Conservation (phyloP, 2,113 vertebrate genomes). For the Nestor notabilis region DNA sequence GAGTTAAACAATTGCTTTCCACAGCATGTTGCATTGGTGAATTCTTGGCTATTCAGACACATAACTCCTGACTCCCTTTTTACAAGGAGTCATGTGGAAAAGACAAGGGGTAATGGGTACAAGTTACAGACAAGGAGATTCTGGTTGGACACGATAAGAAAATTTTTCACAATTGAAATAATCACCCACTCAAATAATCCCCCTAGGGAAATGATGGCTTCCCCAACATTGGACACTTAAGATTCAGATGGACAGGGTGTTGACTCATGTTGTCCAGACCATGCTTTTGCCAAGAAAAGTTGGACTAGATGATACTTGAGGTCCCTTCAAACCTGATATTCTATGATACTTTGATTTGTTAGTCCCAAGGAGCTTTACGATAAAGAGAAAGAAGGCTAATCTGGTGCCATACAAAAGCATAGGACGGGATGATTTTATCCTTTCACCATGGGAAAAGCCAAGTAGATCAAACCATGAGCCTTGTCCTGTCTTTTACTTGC, state of each 20-base stretch:
- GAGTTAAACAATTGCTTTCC: neutral
- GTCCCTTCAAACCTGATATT: neutral
- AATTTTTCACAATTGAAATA: neutral
- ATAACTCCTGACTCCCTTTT: neutral
- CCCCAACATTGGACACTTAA: neutral
- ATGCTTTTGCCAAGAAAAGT: neutral
- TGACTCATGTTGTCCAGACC: neutral
- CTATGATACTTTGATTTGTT: neutral
- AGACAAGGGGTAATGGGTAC: neutral
- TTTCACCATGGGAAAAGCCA: neutral
- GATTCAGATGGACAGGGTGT: neutral
- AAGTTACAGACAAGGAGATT: neutral
- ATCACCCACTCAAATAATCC: neutral
- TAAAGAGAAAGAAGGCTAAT: neutral
- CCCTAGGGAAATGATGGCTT: neutral
- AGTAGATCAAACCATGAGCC: neutral
- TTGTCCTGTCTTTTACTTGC: neutral
- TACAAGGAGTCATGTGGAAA: rapidly evolving
- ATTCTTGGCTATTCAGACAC: neutral
- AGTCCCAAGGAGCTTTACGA: neutral
- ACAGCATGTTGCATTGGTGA: neutral
- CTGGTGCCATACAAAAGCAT: neutral
- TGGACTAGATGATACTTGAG: neutral
- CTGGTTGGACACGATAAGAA: neutral
- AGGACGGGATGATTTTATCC: neutral